Base-by-base conservation (phyloP, 2,888 invertebrate species). In the Branchellion lobata region DNA sequence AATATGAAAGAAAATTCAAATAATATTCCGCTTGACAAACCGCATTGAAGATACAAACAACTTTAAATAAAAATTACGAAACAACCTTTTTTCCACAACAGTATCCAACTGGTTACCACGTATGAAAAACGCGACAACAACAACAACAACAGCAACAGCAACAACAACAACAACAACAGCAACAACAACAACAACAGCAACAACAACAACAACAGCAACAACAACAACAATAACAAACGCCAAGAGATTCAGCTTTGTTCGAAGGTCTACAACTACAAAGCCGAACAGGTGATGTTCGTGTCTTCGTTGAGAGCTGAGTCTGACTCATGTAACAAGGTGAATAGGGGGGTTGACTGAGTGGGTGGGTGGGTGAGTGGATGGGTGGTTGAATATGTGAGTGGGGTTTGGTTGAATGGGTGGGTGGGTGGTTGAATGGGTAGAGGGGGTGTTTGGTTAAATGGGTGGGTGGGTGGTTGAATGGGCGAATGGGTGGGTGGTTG, bases 161-260 rank as follows among this genome's bases (percentile, higher is more conserved):
- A 8, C 40, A 40, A 40, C 5, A 40, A 14, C 40, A 40, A 40
- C 40, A 40, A 40, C 40, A 40, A 65, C 5, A 65, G n/a, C 14
- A 40, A 40, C 40, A 40, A 14, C 14, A 8, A 8, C 40, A 40
- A 40, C 5, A 40, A 14, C 40, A 40, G 14, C 40, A 40, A 40
- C 40, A 40, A 65, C 5, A 65, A 86, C n/a, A n/a, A n/a, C 14
- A 40, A 40, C 40, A 40, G 40, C 14, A 8, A 8, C 40, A 40
- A 40, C 5, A 40, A 14, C 40, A 40, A 40, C 40, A 40, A 40
- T 14, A 40, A 65, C 5, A 65, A 86, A 80, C 84, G 86, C 2
- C 84, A 84, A 79, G 87, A 87, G 82, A 84, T 86, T 3, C 87
- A 87, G 83, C 85, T 86, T 29, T 84, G 85, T 29, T 87, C 87